phyloP scores from a whole-genome alignment of 2,113 vertebrate genomes.

The Campylorhamphus procurvoides region DNA sequence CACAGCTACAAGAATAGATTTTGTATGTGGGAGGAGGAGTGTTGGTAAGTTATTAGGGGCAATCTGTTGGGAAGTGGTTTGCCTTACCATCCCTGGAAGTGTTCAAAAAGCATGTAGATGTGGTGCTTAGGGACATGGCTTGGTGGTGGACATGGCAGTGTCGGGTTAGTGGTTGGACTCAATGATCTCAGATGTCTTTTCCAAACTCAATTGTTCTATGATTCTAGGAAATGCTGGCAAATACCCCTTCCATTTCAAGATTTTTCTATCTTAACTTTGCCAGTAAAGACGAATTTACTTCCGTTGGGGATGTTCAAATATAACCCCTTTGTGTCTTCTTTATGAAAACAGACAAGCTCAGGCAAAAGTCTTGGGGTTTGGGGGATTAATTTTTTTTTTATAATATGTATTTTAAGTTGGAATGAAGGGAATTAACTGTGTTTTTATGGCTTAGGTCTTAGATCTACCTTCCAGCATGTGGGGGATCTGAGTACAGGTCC shows the following conservation, averaged over 20 bases:
- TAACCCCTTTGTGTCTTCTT: not conserved
- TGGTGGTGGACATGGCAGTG: too few relatives aligned
- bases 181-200: not conserved
- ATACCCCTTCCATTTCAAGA: not conserved
- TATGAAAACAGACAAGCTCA: not conserved
- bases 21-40: accelerated
- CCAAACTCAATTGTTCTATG: not conserved
- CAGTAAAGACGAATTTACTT: not conserved
- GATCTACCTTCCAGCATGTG: not conserved
- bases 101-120: not conserved
- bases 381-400: not conserved
- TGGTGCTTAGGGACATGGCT: too few relatives aligned
- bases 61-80: not conserved
- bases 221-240: not conserved
- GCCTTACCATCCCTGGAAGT: accelerated
- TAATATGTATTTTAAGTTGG: not conserved
- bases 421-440: not conserved
- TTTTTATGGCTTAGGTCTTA: not conserved
- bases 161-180: not conserved
- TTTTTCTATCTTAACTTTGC: not conserved
- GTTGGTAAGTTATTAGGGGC: not conserved
- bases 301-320: not conserved
- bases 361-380: not conserved
- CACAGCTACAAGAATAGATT: not conserved
- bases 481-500: not conserved